These are phyloP conservation scores for Lasioglossum oenotherae DNA, from an alignment of 2,888 invertebrate genomes.

Conservation along the genomic window DNA sequence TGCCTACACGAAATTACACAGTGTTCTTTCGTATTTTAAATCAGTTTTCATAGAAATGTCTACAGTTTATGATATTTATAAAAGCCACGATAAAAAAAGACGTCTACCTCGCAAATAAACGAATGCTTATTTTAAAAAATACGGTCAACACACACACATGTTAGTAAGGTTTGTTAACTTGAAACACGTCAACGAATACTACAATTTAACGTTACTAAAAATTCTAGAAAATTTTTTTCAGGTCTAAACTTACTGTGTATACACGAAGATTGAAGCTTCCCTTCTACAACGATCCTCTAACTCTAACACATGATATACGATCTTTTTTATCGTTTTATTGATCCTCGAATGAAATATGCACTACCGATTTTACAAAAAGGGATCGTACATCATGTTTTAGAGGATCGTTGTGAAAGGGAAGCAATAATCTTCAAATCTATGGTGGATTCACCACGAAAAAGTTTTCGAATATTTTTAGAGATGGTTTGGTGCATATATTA, in stretches of 20 bases:
- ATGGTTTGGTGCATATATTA: neutral
- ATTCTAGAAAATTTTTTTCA: neutral
- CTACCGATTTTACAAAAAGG: neutral
- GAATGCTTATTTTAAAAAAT: neutral
- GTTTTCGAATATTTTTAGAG: neutral
- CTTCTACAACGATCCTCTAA: neutral
- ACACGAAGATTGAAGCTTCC: neutral
- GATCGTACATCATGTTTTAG: constrained; percentile 6
- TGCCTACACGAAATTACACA: neutral
- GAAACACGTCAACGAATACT: too few relatives aligned
- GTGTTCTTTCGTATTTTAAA: neutral
- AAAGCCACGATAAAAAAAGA: neutral
- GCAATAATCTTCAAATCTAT: neutral
- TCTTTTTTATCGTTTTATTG: neutral
- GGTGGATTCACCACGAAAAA: neutral
- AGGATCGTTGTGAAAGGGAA: neutral
- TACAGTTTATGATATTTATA: neutral
- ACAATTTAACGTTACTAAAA: neutral
- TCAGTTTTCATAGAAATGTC: neutral
- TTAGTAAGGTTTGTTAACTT: neutral
- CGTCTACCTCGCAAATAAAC: neutral
- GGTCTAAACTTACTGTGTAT: neutral
- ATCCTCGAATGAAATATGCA: neutral
- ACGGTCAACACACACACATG: neutral
- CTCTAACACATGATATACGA: neutral